Conservation (phyloP, 2,797 vertebrate species). For the Loriculus beryllinus region DNA sequence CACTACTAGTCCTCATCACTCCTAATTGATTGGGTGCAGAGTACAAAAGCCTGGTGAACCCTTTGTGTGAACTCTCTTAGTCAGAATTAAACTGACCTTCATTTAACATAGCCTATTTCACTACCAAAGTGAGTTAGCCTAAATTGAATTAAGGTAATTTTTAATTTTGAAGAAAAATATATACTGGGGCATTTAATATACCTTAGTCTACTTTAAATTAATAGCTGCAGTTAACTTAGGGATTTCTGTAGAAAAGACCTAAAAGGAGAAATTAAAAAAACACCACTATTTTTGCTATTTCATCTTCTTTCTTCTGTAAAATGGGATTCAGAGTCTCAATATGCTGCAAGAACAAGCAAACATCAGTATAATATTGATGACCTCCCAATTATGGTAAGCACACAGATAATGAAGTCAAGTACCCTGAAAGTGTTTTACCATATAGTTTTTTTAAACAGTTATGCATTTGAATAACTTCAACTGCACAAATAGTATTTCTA, state of each 20-base stretch:
- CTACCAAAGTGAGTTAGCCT: background rate
- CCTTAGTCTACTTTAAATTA: constrained; percentile 18
- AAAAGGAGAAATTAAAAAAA: background rate
- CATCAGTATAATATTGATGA: background rate
- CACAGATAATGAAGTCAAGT: background rate
- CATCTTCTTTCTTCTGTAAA: background rate
- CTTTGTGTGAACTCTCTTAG: background rate
- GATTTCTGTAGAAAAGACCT: constrained; percentile 4
- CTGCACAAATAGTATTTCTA: background rate
- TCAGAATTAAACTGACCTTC: background rate
- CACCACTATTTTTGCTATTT: background rate
- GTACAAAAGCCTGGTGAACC: background rate
- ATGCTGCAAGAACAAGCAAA: background rate
- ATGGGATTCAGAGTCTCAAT: background rate
- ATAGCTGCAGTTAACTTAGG: constrained; percentile 23
- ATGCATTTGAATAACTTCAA: background rate
- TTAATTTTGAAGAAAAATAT: constrained; percentile 38
- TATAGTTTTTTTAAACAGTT: background rate
- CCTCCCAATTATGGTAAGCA: background rate
- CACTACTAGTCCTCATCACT: background rate
- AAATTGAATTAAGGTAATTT: constrained; percentile 30
- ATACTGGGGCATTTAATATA: background rate
- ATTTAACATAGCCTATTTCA: background rate
- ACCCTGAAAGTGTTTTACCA: background rate
- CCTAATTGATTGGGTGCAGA: background rate